Percentiles rank a stretch among this genome's conserved stretches.
Evolutionary conservation across 2,888 invertebrate genomes (phyloP).

Genomic region (Mesoligia furuncula): DNA sequence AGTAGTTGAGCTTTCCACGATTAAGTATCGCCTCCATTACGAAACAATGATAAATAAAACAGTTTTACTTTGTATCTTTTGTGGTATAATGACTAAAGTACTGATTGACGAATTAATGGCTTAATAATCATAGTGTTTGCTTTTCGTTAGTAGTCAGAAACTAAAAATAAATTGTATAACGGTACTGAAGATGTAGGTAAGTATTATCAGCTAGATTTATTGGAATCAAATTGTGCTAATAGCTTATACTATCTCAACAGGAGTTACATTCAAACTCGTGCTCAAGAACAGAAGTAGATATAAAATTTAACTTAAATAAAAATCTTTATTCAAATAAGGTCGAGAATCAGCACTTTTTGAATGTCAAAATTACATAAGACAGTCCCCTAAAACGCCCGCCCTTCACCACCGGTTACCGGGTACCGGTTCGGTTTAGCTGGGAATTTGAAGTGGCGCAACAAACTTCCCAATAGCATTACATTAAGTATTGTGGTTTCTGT

Average conservation of each 20-base stretch:
- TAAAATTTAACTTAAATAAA: background rate
- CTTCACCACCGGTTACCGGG: background rate
- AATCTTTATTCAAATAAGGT: background rate
- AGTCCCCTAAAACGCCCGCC: background rate
- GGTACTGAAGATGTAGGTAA: background rate
- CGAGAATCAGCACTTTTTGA: background rate
- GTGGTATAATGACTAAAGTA: conserved; percentile 36
- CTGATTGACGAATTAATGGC: conserved; percentile 52
- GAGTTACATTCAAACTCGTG: background rate
- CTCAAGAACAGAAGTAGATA: background rate
- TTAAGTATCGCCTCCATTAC: conserved; percentile 53
- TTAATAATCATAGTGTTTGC: conserved; percentile 38
- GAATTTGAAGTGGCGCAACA: background rate
- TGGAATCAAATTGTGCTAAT: background rate
- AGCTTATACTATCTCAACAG: background rate
- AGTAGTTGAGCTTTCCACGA: conserved; percentile 38
- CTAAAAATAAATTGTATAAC: background rate
- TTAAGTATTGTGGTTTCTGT: background rate
- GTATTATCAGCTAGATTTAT: background rate
- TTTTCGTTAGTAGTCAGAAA: background rate
- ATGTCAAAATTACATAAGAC: background rate
- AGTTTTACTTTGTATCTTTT: conserved; percentile 44
- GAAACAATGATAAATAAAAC: conserved; percentile 57
- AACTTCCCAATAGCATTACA: background rate
- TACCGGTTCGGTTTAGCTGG: background rate